Percentiles rank a stretch among this genome's conserved stretches.
Conservation (phyloP, 2,797 vertebrate genomes). For the Ambastaia sidthimunki region DNA sequence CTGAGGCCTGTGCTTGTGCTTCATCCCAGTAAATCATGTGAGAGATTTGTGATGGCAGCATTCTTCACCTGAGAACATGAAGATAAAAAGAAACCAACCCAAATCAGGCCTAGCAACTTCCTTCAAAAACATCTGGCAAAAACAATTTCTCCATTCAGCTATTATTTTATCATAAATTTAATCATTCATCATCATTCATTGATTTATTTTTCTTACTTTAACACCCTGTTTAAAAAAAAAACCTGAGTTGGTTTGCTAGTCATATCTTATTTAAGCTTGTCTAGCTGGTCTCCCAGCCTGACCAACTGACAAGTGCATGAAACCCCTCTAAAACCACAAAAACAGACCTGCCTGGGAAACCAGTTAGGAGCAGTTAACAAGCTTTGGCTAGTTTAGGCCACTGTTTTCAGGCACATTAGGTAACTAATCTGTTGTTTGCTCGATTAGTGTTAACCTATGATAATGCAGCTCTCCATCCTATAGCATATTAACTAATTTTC, state of each 20-base stretch:
- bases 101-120: background rate
- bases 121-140: conserved; percentile 5
- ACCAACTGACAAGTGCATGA: background rate
- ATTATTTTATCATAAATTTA: background rate
- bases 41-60: conserved; percentile 78
- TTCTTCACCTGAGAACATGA: conserved; percentile 65
- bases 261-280: background rate
- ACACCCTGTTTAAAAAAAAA: background rate
- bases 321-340: background rate
- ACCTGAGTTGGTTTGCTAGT: background rate
- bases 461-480: background rate
- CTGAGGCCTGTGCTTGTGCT: conserved; percentile 73
- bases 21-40: conserved; percentile 76
- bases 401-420: background rate
- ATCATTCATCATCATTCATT: conserved; percentile 16
- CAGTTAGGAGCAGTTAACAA: background rate
- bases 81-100: conserved; percentile 46
- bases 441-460: background rate
- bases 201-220: conserved; percentile 12
- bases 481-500: conserved; percentile 84
- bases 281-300: background rate
- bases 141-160: background rate
- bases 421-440: background rate
- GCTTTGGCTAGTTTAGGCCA: background rate
- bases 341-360: background rate